Conservation (phyloP, 2,113 vertebrate species). For the Antigone vipio region DNA sequence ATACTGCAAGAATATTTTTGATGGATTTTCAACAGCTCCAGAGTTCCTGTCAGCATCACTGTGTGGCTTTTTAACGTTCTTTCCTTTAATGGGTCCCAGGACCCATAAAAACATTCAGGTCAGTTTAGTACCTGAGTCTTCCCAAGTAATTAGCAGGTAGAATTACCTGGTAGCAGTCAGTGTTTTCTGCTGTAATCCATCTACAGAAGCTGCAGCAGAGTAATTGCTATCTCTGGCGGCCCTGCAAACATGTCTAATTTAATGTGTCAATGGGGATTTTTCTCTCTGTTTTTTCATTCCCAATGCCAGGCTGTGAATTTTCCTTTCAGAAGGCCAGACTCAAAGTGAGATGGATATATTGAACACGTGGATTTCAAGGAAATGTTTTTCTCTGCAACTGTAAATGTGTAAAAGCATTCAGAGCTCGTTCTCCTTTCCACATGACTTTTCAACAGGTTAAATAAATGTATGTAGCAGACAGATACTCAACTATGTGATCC, state of each 20-base stretch:
- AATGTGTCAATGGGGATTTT: constrained; percentile 73
- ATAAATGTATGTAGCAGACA: constrained; percentile 1
- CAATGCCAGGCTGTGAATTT: constrained; percentile 51
- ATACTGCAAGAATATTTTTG: constrained; percentile 62
- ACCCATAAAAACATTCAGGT: constrained; percentile 66
- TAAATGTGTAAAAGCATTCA: constrained; percentile 62
- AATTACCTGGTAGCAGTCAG: constrained; percentile 65
- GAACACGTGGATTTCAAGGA: constrained; percentile 57
- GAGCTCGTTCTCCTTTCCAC: not conserved
- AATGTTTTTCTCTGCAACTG: constrained; percentile 21
- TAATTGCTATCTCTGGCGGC: constrained; percentile 57
- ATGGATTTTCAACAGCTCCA: constrained; percentile 69
- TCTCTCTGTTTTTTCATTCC: constrained; percentile 60
- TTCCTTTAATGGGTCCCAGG: constrained; percentile 62
- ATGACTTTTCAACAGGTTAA: constrained; percentile 42
- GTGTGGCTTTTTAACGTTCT: constrained; percentile 54
- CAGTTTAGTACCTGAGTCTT: constrained; percentile 68
- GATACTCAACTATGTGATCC: not conserved
- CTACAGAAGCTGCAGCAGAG: constrained; percentile 34
- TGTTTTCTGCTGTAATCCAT: constrained; percentile 60
- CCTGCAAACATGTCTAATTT: constrained; percentile 69
- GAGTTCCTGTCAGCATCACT: constrained; percentile 59
- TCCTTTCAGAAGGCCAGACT: constrained; percentile 56
- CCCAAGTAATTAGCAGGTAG: constrained; percentile 74
- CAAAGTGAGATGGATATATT: constrained; percentile 56